A percentile compares a stretch with the other conserved stretches of the same genome.
Conservation (phyloP, 2,113 vertebrate species). For the Corythoichthys haematopterus region DNA sequence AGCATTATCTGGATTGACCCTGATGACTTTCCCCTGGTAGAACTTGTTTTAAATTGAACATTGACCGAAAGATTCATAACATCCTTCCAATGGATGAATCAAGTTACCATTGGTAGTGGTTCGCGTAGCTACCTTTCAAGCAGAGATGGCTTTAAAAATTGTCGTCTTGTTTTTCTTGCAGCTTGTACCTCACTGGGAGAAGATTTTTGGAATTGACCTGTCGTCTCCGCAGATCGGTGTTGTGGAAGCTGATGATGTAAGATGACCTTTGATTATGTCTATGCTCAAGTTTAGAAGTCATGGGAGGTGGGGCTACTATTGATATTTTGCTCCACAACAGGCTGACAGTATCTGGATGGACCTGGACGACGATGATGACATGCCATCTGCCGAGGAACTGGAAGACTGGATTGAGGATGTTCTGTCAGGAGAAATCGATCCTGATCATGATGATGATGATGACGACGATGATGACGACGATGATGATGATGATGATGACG, state of each 20-base stretch:
- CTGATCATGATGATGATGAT: conserved; percentile 74
- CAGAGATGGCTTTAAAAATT: neutral
- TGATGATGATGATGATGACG: conserved; percentile 19
- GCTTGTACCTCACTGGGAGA: conserved; percentile 91
- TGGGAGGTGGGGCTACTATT: neutral
- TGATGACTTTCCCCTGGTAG: conserved; percentile 90
- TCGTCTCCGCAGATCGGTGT: conserved; percentile 86
- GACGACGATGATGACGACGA: conserved; percentile 53
- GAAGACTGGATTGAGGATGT: conserved; percentile 86
- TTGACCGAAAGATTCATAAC: neutral
- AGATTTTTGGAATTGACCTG: conserved; percentile 85
- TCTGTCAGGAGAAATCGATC: conserved; percentile 79
- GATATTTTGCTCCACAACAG: conserved; percentile 46
- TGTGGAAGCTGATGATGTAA: conserved; percentile 86
- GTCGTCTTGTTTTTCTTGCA: conserved; percentile 33
- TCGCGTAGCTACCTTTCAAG: neutral
- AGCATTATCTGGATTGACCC: conserved; percentile 94
- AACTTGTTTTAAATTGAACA: conserved; percentile 1
- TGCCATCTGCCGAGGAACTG: conserved; percentile 78
- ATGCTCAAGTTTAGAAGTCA: neutral
- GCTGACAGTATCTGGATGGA: conserved; percentile 86
- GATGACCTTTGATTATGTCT: conserved; percentile 33
- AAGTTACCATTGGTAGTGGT: neutral
- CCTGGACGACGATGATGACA: conserved; percentile 81
- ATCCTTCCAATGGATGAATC: neutral